Evolutionary conservation across 2,888 invertebrate genomes (phyloP).

Genomic region (Platypus cylindrus): DNA sequence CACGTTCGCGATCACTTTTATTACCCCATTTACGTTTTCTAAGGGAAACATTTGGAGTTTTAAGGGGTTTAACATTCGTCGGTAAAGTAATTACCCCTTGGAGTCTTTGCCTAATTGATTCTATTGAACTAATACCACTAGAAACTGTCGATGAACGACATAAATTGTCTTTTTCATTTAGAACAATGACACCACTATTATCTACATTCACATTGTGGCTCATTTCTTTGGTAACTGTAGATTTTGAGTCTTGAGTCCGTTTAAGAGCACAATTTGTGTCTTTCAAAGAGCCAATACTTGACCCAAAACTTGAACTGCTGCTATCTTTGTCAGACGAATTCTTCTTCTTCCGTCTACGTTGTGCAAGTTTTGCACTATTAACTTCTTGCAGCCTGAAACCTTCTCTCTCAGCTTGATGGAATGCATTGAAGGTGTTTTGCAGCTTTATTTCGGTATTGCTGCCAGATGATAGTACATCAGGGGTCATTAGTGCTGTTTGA

Average conservation of each 20-base stretch:
- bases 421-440: slow-evolving; percentile 53
- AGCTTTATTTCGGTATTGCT: slow-evolving; percentile 40
- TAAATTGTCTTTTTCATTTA: too few species aligned
- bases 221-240: slow-evolving; percentile 1
- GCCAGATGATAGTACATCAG: slow-evolving; percentile 41
- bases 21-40: slow-evolving; percentile 19
- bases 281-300: slow-evolving; percentile 32
- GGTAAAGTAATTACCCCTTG: too few species aligned
- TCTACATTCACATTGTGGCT: not conserved
- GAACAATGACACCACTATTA: too few species aligned
- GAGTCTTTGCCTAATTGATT: slow-evolving; percentile 9
- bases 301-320: slow-evolving; percentile 32
- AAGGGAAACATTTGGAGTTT: too few species aligned
- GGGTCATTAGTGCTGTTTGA: slow-evolving; percentile 47
- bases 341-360: slow-evolving; percentile 52
- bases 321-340: slow-evolving; percentile 34
- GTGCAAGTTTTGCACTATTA: slow-evolving; percentile 54
- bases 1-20: slow-evolving; percentile 19
- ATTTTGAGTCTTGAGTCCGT: slow-evolving; percentile 22
- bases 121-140: slow-evolving; percentile 25
- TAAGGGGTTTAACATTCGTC: too few species aligned
- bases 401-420: slow-evolving; percentile 53
- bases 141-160: slow-evolving; percentile 27
- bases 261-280: slow-evolving; percentile 24
- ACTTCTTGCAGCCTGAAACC: slow-evolving; percentile 66